Evolutionary conservation across 2,113 vertebrate genomes (phyloP).

Genomic region (Leucoraja erinaceus): DNA sequence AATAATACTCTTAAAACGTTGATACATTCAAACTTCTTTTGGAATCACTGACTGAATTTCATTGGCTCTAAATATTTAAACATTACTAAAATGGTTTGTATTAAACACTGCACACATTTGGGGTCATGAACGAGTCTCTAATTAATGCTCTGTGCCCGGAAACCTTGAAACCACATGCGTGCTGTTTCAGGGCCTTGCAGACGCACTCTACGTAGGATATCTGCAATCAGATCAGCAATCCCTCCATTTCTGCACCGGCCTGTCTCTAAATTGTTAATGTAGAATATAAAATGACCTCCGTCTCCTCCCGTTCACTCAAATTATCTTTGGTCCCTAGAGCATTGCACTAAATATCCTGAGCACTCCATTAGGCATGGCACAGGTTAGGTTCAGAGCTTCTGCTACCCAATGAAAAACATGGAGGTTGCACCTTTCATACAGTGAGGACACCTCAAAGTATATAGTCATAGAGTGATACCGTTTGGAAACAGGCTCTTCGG

Average conservation of each 20-base stretch:
- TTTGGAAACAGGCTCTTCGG: too few relatives aligned
- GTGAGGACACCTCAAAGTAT: neutral
- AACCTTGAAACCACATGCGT: slow-evolving; percentile 27
- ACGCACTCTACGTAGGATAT: neutral
- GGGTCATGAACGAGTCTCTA: neutral
- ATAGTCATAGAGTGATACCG: too few relatives aligned
- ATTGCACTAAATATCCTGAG: neutral
- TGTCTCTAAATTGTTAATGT: neutral
- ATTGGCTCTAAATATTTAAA: neutral
- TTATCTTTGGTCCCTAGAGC: neutral
- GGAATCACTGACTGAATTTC: neutral
- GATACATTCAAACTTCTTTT: neutral
- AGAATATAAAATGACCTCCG: neutral
- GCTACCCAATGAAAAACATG: neutral
- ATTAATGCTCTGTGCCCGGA: neutral
- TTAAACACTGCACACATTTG: neutral
- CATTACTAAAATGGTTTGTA: neutral
- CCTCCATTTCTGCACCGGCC: neutral
- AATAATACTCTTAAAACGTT: neutral
- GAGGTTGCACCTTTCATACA: neutral
- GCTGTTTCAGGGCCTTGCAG: neutral
- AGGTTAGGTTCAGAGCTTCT: neutral
- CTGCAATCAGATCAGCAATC: neutral
- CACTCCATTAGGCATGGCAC: neutral
- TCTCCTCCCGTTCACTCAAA: neutral